Conservation (phyloP, 2,113 vertebrate species). For the Tringa solitaria region DNA sequence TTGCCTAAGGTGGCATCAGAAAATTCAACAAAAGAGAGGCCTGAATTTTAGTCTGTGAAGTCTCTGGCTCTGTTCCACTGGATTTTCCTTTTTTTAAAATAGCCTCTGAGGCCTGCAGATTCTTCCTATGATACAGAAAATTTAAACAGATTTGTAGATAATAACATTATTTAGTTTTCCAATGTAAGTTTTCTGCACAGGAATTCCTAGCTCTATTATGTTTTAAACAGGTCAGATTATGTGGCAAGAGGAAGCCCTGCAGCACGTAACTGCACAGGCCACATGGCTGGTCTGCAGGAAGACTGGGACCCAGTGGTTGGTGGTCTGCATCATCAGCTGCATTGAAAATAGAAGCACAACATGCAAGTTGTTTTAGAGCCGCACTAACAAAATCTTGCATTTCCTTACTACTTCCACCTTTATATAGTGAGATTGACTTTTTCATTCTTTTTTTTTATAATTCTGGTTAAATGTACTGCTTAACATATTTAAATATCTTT, state of each 20-base stretch:
- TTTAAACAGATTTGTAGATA: not conserved
- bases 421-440: not conserved
- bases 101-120: not conserved
- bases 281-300: accelerated
- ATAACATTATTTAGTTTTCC: not conserved
- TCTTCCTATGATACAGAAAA: not conserved
- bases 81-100: not conserved
- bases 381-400: not conserved
- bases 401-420: not conserved
- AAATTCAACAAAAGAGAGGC: not conserved
- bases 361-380: not conserved
- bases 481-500: not conserved
- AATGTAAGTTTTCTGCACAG: not conserved
- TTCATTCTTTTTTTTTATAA: not conserved
- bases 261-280: not conserved
- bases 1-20: not conserved
- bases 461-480: not conserved
- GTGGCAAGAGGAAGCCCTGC: not conserved
- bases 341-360: not conserved
- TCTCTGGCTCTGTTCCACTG: not conserved
- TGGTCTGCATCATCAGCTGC: not conserved
- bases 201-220: not conserved
- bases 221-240: not conserved
- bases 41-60: not conserved
- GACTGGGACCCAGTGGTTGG: not conserved